phyloP scores from a whole-genome alignment of 2,113 vertebrate genomes.

The Sardina pilchardus region DNA sequence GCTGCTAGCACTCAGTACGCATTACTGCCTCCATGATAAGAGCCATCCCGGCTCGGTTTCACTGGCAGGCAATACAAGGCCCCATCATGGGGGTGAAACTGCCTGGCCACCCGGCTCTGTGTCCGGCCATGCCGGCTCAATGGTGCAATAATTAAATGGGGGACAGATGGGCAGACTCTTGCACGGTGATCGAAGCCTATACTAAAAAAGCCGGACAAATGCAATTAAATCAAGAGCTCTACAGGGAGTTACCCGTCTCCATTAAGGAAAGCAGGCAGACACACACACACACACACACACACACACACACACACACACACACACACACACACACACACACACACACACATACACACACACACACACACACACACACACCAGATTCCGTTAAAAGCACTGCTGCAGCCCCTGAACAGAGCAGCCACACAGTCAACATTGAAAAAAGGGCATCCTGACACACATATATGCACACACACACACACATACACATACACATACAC shows the following conservation, averaged over 20 bases:
- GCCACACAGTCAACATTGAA: neutral
- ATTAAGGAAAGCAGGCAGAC: slow-evolving; percentile 33
- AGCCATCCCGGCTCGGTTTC: neutral
- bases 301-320: slow-evolving; percentile 15
- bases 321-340: slow-evolving; percentile 7
- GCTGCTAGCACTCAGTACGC: neutral
- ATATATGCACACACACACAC: neutral
- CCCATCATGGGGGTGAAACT: neutral
- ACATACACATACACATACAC: neutral
- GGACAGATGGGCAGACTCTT: slow-evolving; percentile 16
- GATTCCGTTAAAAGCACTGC: neutral
- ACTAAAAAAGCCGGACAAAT: slow-evolving; percentile 12
- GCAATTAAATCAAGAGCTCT: slow-evolving; percentile 40
- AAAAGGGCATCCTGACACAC: neutral
- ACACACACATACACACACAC: neutral
- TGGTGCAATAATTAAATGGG: slow-evolving; percentile 34
- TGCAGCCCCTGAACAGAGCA: neutral
- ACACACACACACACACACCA: neutral
- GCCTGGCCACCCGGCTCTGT: neutral
- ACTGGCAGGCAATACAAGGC: neutral
- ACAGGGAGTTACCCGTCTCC: slow-evolving; percentile 33
- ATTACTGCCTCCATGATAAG: neutral
- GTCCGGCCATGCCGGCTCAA: slow-evolving; percentile 17
- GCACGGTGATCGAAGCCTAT: neutral
- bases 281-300: slow-evolving; percentile 24